Conservation (phyloP, 2,888 invertebrate genomes). For the Chirona hameri region DNA sequence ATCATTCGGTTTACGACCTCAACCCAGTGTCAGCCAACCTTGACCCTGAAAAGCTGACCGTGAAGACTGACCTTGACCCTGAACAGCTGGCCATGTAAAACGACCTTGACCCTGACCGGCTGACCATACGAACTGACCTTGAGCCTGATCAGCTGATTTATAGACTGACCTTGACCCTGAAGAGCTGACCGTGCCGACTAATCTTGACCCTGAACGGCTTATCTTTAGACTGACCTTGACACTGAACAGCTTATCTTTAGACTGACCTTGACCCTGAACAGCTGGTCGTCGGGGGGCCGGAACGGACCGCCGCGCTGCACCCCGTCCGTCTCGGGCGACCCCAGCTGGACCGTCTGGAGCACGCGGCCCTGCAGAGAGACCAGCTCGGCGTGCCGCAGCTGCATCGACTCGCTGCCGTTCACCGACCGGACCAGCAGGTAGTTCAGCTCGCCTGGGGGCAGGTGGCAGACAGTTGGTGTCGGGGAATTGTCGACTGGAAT, state of each 20-base stretch:
- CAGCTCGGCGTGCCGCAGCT: slow-evolving; percentile 35
- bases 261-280: background rate
- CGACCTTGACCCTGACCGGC: too few relatives aligned
- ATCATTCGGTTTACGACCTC: too few relatives aligned
- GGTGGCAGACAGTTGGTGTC: background rate
- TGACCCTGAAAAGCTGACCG: too few relatives aligned
- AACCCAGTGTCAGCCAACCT: too few relatives aligned
- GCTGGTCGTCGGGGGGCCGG: background rate
- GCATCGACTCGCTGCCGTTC: slow-evolving; percentile 36
- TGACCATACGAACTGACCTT: too few relatives aligned
- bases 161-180: too few relatives aligned
- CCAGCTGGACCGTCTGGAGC: slow-evolving; percentile 36
- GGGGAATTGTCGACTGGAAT: too few relatives aligned
- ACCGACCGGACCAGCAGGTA: slow-evolving; percentile 33
- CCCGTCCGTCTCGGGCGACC: background rate
- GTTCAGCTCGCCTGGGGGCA: slow-evolving; percentile 32
- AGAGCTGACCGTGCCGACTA: too few relatives aligned
- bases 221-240: background rate
- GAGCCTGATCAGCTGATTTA: too few relatives aligned
- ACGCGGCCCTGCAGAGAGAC: slow-evolving; percentile 35
- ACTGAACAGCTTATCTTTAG: background rate
- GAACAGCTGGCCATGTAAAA: background rate
- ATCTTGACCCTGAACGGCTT: too few relatives aligned
- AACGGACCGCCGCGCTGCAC: background rate
- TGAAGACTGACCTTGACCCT: too few relatives aligned